Evolutionary conservation across 1,140 invertebrate species (phyloP).

Genomic region (Cryptotermes secundus): DNA sequence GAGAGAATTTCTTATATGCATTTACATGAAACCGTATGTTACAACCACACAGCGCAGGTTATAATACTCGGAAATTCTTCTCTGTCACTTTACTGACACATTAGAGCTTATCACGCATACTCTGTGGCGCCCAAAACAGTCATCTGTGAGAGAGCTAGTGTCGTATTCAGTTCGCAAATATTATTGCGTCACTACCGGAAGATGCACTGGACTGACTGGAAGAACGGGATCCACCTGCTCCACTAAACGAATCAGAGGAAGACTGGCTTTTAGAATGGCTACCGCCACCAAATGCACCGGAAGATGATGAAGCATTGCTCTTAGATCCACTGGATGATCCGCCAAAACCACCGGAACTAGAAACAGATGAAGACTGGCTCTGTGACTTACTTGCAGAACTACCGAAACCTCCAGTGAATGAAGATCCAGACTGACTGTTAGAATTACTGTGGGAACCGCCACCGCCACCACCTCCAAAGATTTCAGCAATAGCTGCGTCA

Average conservation of each 20-base stretch:
- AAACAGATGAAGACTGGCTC: background rate
- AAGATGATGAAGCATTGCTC: background rate
- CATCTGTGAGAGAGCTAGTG: background rate
- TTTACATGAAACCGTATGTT: too few relatives aligned
- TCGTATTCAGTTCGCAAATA: background rate
- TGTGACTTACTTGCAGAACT: background rate
- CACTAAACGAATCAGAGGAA: background rate
- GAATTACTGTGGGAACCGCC: background rate
- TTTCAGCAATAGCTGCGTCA: background rate
- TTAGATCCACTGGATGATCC: background rate
- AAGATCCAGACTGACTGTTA: background rate
- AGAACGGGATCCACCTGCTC: background rate
- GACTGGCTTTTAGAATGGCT: background rate
- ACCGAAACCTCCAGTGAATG: background rate
- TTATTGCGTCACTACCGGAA: background rate
- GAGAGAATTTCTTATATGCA: too few relatives aligned
- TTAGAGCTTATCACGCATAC: too few relatives aligned
- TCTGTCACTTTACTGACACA: too few relatives aligned
- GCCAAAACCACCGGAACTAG: background rate
- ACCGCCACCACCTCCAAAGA: background rate
- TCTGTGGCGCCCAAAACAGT: too few relatives aligned
- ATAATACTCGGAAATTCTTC: too few relatives aligned
- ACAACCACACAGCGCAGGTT: too few relatives aligned
- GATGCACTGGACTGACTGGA: background rate
- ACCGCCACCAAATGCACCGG: background rate